These are phyloP conservation scores for Ornithorhynchus anatinus DNA, from an alignment of 2,113 vertebrate genomes.

Conservation along the genomic window DNA sequence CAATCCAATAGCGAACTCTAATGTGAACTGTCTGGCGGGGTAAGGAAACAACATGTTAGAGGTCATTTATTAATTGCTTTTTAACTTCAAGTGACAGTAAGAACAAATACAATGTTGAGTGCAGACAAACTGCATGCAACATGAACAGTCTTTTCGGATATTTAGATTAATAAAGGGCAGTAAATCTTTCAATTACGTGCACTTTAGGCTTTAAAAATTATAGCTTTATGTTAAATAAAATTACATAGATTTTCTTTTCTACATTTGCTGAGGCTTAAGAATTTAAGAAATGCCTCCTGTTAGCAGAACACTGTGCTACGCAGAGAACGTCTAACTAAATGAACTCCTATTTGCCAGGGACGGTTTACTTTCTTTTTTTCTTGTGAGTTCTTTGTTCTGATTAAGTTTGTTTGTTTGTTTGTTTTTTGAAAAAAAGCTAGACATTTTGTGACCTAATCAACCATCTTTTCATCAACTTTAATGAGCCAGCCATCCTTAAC, in stretches of 20 bases:
- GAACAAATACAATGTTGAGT: neutral
- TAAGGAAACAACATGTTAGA: constrained; percentile 10
- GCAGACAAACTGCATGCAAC: neutral
- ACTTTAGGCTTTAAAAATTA: neutral
- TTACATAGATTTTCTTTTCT: neutral
- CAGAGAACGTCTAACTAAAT: too few relatives aligned
- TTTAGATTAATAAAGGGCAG: neutral
- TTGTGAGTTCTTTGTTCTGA: too few relatives aligned
- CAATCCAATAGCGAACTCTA: constrained; percentile 11
- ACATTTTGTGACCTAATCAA: too few relatives aligned
- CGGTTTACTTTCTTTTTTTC: too few relatives aligned
- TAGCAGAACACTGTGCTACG: too few relatives aligned
- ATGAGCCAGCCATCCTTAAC: too few relatives aligned
- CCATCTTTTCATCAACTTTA: too few relatives aligned
- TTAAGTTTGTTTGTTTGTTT: too few relatives aligned
- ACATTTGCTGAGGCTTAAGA: neutral
- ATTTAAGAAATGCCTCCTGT: too few relatives aligned
- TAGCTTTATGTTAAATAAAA: neutral
- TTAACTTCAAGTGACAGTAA: constrained; percentile 9
- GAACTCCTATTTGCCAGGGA: too few relatives aligned
- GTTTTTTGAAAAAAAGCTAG: too few relatives aligned
- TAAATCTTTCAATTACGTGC: neutral
- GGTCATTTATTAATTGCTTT: constrained; percentile 12
- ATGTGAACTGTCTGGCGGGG: constrained; percentile 12
- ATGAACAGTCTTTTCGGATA: neutral